These are phyloP conservation scores for Taurulus bubalis DNA, from an alignment of 2,113 vertebrate genomes.

Conservation along the genomic window DNA sequence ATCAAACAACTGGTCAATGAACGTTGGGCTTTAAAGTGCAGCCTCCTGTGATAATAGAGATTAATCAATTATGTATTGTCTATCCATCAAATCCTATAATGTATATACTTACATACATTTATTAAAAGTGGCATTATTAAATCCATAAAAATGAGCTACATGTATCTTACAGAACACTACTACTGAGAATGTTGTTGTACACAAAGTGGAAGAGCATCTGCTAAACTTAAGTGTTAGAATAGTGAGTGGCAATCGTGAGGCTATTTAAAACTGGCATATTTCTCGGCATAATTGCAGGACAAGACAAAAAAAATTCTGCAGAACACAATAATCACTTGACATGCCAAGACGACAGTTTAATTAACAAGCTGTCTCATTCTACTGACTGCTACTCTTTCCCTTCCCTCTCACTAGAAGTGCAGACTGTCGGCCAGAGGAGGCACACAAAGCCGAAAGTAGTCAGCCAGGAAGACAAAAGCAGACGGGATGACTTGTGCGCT, in stretches of 20 bases:
- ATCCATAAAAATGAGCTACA: neutral
- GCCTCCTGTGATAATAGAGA: neutral
- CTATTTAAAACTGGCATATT: neutral
- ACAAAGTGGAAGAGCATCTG: neutral
- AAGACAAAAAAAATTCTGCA: neutral
- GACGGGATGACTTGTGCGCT: slow-evolving; percentile 27
- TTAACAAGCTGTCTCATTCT: slow-evolving; percentile 14
- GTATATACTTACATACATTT: neutral
- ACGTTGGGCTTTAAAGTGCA: neutral
- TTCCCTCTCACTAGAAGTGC: slow-evolving; percentile 38
- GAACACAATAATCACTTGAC: slow-evolving; percentile 15
- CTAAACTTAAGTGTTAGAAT: neutral
- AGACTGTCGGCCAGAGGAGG: slow-evolving; percentile 7
- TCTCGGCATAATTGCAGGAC: neutral
- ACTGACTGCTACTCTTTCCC: slow-evolving; percentile 39
- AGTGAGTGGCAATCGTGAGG: neutral
- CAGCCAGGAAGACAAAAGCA: slow-evolving; percentile 50
- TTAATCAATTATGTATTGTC: slow-evolving; percentile 1
- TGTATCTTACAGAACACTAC: neutral
- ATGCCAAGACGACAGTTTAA: slow-evolving; percentile 22
- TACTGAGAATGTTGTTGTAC: neutral
- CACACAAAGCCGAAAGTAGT: slow-evolving; percentile 46
- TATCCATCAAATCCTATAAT: slow-evolving; percentile 2
- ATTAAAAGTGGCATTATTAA: neutral
- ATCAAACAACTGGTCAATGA: slow-evolving; percentile 17